A percentile compares a stretch with the other conserved stretches of the same genome.
Evolutionary conservation across 2,797 vertebrate genomes (phyloP).

Genomic region (Phoxinus dragarum): DNA sequence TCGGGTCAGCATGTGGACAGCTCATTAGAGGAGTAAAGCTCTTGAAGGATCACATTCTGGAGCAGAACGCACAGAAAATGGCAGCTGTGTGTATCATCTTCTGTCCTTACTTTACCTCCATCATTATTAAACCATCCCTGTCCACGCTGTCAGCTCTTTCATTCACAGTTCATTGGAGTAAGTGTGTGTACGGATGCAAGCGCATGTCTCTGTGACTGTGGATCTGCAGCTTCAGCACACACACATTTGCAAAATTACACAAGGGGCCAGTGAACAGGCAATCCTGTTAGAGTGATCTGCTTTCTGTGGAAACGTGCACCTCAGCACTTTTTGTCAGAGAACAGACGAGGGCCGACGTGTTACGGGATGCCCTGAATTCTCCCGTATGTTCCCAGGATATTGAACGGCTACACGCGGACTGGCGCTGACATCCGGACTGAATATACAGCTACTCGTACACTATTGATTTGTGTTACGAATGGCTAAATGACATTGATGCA

Average conservation of each 20-base stretch:
- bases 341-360: conserved; percentile 26
- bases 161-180: conserved; percentile 45
- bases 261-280: conserved; percentile 57
- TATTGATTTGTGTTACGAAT: conserved; percentile 35
- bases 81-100: conserved; percentile 13
- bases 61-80: conserved; percentile 29
- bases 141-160: conserved; percentile 37
- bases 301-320: conserved; percentile 50
- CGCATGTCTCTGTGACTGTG: not conserved
- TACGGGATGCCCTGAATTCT: conserved; percentile 29
- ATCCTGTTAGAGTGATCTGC: conserved; percentile 60
- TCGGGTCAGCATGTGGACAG: conserved; percentile 26
- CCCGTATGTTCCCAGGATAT: not conserved
- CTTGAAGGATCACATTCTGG: conserved; percentile 19
- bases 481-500: conserved; percentile 36
- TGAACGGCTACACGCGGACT: not conserved
- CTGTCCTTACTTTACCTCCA: conserved; percentile 49
- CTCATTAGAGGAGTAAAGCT: conserved; percentile 31
- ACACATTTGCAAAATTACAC: conserved; percentile 51
- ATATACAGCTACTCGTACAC: conserved; percentile 5
- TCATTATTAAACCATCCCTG: conserved; percentile 38
- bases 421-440: not conserved
- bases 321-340: conserved; percentile 55
- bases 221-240: conserved; percentile 37
- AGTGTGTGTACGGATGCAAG: not conserved